Base-by-base conservation (phyloP, 1,140 invertebrate species). In the Drosophila sechellia region DNA sequence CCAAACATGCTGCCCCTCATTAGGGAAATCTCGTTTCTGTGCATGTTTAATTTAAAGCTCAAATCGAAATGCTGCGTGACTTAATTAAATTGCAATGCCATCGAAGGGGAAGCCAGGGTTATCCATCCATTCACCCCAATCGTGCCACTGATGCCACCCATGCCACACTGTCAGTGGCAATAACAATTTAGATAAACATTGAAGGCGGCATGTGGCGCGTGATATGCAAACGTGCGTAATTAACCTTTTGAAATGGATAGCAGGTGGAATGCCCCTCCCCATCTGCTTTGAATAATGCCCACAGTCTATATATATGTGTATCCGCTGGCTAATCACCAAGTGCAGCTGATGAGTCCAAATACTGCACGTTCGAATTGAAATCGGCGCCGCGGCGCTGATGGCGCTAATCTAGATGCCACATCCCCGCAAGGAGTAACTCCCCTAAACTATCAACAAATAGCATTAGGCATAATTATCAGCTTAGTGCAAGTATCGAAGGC, bases 21-120 rank as follows among this genome's bases (percentile, higher is more conserved):
- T 86, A 81, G 48, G 46, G n/a, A 53, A 76, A 71, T 64, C 74
- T 20, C 64, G 45, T 46, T 60, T 40, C 40, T 13, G 49, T 13
- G 57, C 54, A 66, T 70, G 73, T 79, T 86, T 70, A 86, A 86
- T 86, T 81, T 79, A 83, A 87, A 79, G 65, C 83, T 45, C 12
- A 48, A 79, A 76, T 86, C 71, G 79, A 87, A 77, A 86, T 87
- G 75, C 68, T 86, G 83, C 83, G 83, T 86, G 83, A 86, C 83
- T 86, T 83, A 86, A 86, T 86, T 86, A 86, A 83, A 87, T 86
- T 83, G 83, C 84, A 87, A 77, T 87, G 83, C 39, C 46, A 76
- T 64, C 43, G 73, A 50, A 11, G 27, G 37, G 72, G 37, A 20
- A 42, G 0, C 17, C 39, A 31, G 12, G 12, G 34, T 39, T 54